Base-by-base conservation (phyloP, 2,113 vertebrate genomes). In the Ochotona curzoniae region DNA sequence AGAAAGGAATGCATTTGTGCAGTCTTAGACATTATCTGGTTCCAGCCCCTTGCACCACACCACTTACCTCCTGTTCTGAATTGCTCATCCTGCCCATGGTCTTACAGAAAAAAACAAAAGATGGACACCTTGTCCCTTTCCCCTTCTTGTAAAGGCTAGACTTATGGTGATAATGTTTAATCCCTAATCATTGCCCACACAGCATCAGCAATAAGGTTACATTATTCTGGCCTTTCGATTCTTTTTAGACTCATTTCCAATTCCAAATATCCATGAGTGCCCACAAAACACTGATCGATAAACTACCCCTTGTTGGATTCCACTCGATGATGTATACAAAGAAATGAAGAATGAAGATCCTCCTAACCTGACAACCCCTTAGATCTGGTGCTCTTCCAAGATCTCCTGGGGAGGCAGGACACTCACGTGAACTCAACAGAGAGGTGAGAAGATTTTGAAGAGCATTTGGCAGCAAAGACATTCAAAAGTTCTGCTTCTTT, bases 1-100 rank as follows among this genome's bases (percentile, higher is more conserved):
- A 85, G 69, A 70, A 67, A 44, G 21, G 28, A 71, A 35, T 8
- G 18, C 44, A 7, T 3, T 66, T 21, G 8, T 1, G 10, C 5
- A 4, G 26, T 2, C 44, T 51, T 10, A 66, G 35, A 18, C n/a
- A 54, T 12, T 38, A 54, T 10, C 61, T 60, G 25, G 70, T 30
- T 26, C 35, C 57, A 74, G 5, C 1, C 32, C 57, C 26, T 15
- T 1, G 7, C 2, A 8, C 13, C 8, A 63, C 38, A 6, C 0
- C 23, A 49, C n/a, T 79, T 51, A 75, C 4, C 12, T 57, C 17
- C 57, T 20, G 26, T 7, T 57, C 15, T 76, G 49, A 44, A 17
- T 61, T 7, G 4, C 7, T 7, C 21, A 38, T 26, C 30, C 0
- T 60, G 1, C 13, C 18, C 0, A 4, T 2, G 7, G 14, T 23